phyloP scores from a whole-genome alignment of 2,888 invertebrate species.

The Uropetala carovei region DNA sequence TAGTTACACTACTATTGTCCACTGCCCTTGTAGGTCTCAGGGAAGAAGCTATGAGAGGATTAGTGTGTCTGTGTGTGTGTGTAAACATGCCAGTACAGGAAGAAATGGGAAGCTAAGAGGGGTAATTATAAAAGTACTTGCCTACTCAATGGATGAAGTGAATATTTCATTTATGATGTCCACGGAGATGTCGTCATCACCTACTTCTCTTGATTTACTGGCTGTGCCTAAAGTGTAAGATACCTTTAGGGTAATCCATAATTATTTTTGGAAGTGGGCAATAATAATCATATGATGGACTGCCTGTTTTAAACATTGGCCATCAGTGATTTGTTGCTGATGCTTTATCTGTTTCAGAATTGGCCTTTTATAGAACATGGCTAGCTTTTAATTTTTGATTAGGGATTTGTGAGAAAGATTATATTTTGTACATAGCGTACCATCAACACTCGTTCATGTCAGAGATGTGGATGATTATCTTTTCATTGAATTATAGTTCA shows the following conservation, averaged over 20 bases:
- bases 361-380: constrained; percentile 48
- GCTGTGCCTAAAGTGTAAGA: constrained; percentile 62
- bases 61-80: constrained; percentile 53
- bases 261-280: constrained; percentile 63
- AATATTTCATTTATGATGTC: constrained; percentile 37
- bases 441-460: constrained; percentile 40
- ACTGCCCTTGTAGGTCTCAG: constrained; percentile 64
- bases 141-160: constrained; percentile 47
- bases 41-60: constrained; percentile 62
- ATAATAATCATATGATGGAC: constrained; percentile 57
- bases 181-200: constrained; percentile 12
- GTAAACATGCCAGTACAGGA: constrained; percentile 64
- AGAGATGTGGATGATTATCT: constrained; percentile 17
- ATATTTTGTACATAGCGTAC: constrained; percentile 60
- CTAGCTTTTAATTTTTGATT: constrained; percentile 52
- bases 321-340: constrained; percentile 51
- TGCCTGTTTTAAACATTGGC: constrained; percentile 52
- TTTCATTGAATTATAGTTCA: constrained; percentile 53
- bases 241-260: constrained; percentile 63
- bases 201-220: constrained; percentile 64
- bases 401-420: constrained; percentile 34
- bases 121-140: constrained; percentile 10
- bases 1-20: constrained; percentile 60
- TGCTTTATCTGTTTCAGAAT: constrained; percentile 43
- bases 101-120: constrained; percentile 15